Evolutionary conservation across 35 echinoderm and acorn worm species (phyloP).

Genomic region (Heliocidaris erythrogramma): DNA sequence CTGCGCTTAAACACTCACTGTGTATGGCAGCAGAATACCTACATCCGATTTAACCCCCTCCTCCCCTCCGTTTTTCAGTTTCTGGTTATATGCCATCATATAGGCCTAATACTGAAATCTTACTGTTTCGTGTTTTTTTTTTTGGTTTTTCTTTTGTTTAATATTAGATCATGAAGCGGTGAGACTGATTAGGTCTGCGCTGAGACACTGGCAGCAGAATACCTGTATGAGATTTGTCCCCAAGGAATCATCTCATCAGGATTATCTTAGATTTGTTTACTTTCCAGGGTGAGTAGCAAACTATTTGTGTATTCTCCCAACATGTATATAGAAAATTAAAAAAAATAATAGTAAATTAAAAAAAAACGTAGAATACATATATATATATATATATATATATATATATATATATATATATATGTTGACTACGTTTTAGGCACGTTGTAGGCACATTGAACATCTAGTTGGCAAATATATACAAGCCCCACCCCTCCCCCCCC

Average conservation of each 20-base stretch:
- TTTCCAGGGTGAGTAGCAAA: constrained; percentile 69
- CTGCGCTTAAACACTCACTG: too few relatives aligned
- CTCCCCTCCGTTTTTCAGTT: neutral
- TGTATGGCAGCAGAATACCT: neutral
- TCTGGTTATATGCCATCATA: neutral
- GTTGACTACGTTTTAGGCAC: too few relatives aligned
- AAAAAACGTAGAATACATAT: too few relatives aligned
- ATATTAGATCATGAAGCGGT: constrained; percentile 38
- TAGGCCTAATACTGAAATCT: neutral
- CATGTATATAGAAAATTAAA: too few relatives aligned
- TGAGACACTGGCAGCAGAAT: constrained; percentile 77
- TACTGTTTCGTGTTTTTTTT: neutral
- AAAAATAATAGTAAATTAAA: too few relatives aligned
- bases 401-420: too few relatives aligned
- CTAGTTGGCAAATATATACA: too few relatives aligned
- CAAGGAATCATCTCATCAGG: constrained; percentile 53
- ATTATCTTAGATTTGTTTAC: constrained; percentile 75
- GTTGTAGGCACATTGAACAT: too few relatives aligned
- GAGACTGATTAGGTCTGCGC: constrained; percentile 49
- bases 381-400: too few relatives aligned
- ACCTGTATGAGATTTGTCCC: constrained; percentile 71
- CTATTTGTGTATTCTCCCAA: too few relatives aligned
- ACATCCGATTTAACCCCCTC: too few relatives aligned
- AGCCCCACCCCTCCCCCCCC: too few relatives aligned
- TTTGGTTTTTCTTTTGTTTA: neutral